Evolutionary conservation across 2,797 vertebrate species (phyloP).

Genomic region (Sandelia bainsii): DNA sequence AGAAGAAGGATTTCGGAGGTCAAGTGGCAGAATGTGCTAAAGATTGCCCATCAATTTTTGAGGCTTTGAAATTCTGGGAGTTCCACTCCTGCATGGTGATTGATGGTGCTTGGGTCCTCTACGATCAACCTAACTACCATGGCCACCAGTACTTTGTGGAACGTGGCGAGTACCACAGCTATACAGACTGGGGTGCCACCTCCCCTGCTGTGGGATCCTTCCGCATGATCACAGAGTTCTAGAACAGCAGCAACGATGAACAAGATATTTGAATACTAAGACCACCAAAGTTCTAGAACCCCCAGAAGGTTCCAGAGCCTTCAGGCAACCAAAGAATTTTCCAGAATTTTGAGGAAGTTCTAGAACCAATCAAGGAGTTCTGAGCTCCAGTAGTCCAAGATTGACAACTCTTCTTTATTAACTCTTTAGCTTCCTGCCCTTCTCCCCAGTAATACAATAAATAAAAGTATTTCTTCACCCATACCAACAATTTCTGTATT

Average conservation of each 20-base stretch:
- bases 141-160: constrained; percentile 77
- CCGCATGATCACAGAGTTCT: constrained; percentile 71
- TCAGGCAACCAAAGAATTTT: neutral
- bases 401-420: neutral
- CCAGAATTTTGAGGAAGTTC: neutral
- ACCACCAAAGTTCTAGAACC: neutral
- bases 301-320: neutral
- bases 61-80: constrained; percentile 68
- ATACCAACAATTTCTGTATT: neutral
- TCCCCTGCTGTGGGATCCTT: constrained; percentile 68
- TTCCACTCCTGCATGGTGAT: constrained; percentile 72
- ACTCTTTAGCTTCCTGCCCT: neutral
- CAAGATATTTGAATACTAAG: neutral
- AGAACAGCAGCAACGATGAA: constrained; percentile 7
- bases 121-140: constrained; percentile 68
- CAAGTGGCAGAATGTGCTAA: constrained; percentile 63
- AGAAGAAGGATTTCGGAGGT: constrained; percentile 72
- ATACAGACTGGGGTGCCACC: constrained; percentile 69
- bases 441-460: constrained; percentile 11
- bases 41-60: constrained; percentile 64
- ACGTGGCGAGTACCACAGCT: constrained; percentile 70
- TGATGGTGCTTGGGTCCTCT: constrained; percentile 76
- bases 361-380: neutral
- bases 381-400: neutral
- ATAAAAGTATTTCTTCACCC: constrained; percentile 27